phyloP scores from a whole-genome alignment of 2,797 vertebrate genomes.

The Poecilia picta region DNA sequence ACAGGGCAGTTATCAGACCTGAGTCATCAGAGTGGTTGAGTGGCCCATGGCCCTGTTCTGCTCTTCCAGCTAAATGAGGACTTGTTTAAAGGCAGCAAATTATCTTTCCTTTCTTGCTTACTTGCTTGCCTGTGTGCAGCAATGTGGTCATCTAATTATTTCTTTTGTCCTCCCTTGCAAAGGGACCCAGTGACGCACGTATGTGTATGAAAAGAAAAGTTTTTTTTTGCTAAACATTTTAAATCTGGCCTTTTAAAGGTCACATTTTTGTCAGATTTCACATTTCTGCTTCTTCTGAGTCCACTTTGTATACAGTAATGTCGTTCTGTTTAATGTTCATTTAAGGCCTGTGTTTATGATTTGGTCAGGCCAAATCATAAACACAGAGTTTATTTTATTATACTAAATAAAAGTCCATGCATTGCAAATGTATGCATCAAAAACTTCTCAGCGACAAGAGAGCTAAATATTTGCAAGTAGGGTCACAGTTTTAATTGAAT shows the following conservation, averaged over 20 bases:
- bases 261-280: not conserved
- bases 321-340: too few species aligned
- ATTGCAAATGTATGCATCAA: not conserved
- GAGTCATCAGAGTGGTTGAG: conserved; percentile 70
- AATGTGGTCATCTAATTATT: conserved; percentile 3
- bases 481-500: not conserved
- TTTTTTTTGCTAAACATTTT: not conserved
- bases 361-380: too few species aligned
- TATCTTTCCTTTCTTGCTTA: not conserved
- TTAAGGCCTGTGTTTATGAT: too few species aligned
- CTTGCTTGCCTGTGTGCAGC: not conserved
- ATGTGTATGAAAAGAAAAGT: not conserved
- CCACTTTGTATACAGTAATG: not conserved
- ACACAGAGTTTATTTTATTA: too few species aligned
- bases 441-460: not conserved
- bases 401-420: not conserved
- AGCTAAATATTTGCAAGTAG: not conserved
- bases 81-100: conserved; percentile 33
- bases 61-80: conserved; percentile 42
- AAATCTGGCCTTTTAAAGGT: not conserved
- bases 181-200: not conserved
- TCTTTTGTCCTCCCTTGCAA: conserved; percentile 4
- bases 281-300: not conserved
- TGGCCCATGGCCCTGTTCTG: conserved; percentile 48
- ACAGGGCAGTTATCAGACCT: conserved; percentile 69